phyloP scores from a whole-genome alignment of 2,888 invertebrate genomes.

The Lithophane socia region DNA sequence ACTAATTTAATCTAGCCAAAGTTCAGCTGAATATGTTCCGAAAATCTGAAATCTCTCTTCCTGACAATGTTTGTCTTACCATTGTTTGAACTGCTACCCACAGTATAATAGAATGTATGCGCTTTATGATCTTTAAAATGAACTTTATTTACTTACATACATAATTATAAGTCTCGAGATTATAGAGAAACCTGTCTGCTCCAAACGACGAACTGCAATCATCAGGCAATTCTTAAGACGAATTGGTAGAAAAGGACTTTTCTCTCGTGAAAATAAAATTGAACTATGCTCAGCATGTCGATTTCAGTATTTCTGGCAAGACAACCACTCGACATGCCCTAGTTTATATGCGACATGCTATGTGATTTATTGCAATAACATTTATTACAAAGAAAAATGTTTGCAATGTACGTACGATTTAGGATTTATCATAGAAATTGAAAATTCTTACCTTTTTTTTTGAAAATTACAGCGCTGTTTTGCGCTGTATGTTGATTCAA shows the following conservation, averaged over 20 bases:
- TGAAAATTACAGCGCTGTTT: neutral
- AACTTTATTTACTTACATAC: neutral
- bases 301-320: neutral
- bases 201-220: neutral
- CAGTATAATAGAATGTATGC: neutral
- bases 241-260: neutral
- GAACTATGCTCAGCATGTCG: neutral
- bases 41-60: constrained; percentile 17
- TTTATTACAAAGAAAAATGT: neutral
- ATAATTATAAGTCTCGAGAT: neutral
- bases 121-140: neutral
- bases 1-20: constrained; percentile 55
- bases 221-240: neutral
- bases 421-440: neutral
- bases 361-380: neutral
- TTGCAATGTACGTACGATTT: neutral
- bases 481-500: neutral
- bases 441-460: neutral
- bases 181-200: neutral
- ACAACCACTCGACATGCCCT: neutral
- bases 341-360: neutral
- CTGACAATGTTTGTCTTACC: constrained; percentile 28
- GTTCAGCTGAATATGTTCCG: constrained; percentile 37
- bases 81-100: neutral
- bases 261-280: neutral